phyloP scores from a whole-genome alignment of 2,113 vertebrate species.

The Apteryx owenii region DNA sequence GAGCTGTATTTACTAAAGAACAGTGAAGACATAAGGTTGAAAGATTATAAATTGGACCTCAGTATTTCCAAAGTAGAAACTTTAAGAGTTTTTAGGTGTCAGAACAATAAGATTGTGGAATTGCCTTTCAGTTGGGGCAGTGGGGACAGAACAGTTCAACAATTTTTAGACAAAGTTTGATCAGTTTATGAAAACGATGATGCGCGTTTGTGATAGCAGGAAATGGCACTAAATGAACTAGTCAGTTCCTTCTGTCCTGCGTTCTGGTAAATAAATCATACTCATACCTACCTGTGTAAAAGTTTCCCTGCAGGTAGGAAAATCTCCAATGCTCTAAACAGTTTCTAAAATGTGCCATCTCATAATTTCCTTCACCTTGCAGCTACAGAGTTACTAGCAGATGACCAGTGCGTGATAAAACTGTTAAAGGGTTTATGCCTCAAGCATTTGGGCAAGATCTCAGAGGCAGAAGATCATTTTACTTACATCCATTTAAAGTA shows the following conservation, averaged over 20 bases:
- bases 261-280: not conserved
- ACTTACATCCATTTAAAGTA: conserved; percentile 92
- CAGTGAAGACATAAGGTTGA: not conserved
- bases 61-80: not conserved
- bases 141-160: not conserved
- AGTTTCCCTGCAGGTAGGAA: not conserved
- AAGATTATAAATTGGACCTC: not conserved
- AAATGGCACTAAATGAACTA: not conserved
- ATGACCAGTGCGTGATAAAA: conserved; percentile 92
- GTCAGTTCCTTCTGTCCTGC: not conserved
- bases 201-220: not conserved
- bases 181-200: not conserved
- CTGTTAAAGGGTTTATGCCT: conserved; percentile 93
- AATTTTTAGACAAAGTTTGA: not conserved
- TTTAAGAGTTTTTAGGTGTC: not conserved
- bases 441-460: conserved; percentile 89
- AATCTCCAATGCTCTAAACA: not conserved
- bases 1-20: not conserved
- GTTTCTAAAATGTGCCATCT: not conserved
- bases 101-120: not conserved
- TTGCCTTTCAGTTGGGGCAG: not conserved
- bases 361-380: conserved; percentile 17
- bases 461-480: conserved; percentile 93
- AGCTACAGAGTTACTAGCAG: conserved; percentile 88
- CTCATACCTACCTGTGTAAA: not conserved